phyloP scores from a whole-genome alignment of 2,113 vertebrate genomes.

The Actinemys pallida region DNA sequence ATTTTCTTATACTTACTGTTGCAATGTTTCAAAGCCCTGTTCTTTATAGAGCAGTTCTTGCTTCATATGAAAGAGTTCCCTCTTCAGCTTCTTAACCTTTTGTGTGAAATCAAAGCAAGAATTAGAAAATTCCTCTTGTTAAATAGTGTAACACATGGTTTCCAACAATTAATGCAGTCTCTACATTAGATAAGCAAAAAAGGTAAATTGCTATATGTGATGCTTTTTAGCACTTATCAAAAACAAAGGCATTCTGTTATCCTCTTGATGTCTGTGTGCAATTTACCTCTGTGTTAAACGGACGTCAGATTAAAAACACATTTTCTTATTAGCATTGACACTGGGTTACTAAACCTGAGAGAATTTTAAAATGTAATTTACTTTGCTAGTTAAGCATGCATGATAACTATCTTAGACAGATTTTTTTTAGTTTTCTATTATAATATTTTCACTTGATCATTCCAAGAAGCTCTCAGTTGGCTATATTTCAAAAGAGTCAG shows the following conservation, averaged over 20 bases:
- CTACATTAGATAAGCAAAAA: constrained; percentile 1
- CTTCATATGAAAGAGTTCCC: constrained; percentile 89
- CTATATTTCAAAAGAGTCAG: neutral
- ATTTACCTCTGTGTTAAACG: constrained; percentile 59
- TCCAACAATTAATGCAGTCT: constrained; percentile 57
- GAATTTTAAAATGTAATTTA: constrained; percentile 72
- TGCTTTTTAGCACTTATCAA: constrained; percentile 43
- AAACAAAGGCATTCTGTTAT: constrained; percentile 47
- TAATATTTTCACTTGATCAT: constrained; percentile 49
- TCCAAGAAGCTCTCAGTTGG: constrained; percentile 31
- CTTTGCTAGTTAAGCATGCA: constrained; percentile 59
- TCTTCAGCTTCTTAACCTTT: constrained; percentile 89
- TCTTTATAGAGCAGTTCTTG: constrained; percentile 89
- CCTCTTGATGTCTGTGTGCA: constrained; percentile 51
- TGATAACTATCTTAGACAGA: constrained; percentile 56
- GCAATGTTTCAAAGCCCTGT: constrained; percentile 88
- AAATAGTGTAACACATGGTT: neutral
- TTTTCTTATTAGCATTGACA: constrained; percentile 67
- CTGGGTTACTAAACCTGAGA: constrained; percentile 76
- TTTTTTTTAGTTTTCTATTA: constrained; percentile 36
- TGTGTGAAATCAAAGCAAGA: constrained; percentile 71
- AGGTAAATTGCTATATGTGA: constrained; percentile 45
- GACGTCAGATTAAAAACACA: constrained; percentile 70
- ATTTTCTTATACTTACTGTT: constrained; percentile 84
- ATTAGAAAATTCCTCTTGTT: constrained; percentile 59